These are phyloP conservation scores for Plebejus anna DNA, from an alignment of 2,888 invertebrate genomes.

Conservation along the genomic window DNA sequence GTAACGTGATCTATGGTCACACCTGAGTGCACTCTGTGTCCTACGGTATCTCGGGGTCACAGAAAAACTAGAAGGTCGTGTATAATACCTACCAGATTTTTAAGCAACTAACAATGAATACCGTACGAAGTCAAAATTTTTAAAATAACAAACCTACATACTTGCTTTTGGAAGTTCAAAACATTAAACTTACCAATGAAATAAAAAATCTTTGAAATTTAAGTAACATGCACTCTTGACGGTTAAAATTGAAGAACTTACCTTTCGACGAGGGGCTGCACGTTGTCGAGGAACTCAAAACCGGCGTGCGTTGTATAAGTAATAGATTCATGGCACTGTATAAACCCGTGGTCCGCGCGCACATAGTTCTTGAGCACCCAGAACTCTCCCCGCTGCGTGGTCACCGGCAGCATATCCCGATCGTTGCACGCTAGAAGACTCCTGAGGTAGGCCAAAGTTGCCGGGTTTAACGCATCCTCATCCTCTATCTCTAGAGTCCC, in stretches of 20 bases:
- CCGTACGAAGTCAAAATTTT: neutral
- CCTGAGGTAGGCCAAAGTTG: conserved; percentile 61
- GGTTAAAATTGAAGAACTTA: conserved; percentile 46
- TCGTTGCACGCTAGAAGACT: conserved; percentile 82
- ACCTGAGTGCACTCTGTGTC: conserved; percentile 13
- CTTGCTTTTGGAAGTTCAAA: neutral
- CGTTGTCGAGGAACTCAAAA: conserved; percentile 93
- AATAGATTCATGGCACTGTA: conserved; percentile 90
- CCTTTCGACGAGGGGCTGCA: conserved; percentile 89
- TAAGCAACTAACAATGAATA: neutral
- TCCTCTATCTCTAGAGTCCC: conserved; percentile 62
- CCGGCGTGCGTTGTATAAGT: conserved; percentile 97
- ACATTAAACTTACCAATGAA: no score
- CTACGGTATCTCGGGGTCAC: conserved; percentile 13
- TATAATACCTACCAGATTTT: neutral
- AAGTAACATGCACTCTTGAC: no score
- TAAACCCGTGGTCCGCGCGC: conserved; percentile 83
- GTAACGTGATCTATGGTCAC: conserved; percentile 2
- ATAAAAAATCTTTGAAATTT: neutral
- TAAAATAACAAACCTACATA: neutral
- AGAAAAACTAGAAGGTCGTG: conserved; percentile 14
- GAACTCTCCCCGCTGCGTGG: conserved; percentile 87
- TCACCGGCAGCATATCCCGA: conserved; percentile 79
- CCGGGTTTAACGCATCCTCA: conserved; percentile 60
- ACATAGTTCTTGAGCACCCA: conserved; percentile 95